Conservation (phyloP, 2,113 vertebrate genomes). For the Dolichallabes microphthalmus region DNA sequence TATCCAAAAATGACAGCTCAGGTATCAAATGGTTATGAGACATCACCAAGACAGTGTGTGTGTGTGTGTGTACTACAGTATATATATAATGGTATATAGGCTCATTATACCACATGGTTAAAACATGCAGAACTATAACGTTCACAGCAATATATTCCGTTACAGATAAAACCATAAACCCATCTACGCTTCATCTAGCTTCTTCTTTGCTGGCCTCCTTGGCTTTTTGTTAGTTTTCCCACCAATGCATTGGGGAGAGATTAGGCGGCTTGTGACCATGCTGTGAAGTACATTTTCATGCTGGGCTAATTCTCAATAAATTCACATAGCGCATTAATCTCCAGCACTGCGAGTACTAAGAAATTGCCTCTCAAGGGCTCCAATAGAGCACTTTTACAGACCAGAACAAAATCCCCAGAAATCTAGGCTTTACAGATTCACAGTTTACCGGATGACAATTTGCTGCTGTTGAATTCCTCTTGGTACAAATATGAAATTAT, state of each 20-base stretch:
- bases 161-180: neutral
- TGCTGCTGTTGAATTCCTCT: neutral
- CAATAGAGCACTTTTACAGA: slow-evolving; percentile 30
- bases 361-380: slow-evolving; percentile 41
- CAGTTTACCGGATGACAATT: neutral
- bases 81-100: neutral
- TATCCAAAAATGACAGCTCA: neutral
- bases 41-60: neutral
- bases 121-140: neutral
- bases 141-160: neutral
- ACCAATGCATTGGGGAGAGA: slow-evolving; percentile 38
- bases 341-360: slow-evolving; percentile 37
- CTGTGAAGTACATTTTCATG: slow-evolving; percentile 54
- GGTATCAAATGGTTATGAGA: neutral
- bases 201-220: slow-evolving; percentile 29
- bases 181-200: neutral
- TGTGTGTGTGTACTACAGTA: neutral
- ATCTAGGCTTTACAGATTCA: slow-evolving; percentile 1
- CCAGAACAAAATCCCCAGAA: slow-evolving; percentile 6
- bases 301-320: slow-evolving; percentile 53
- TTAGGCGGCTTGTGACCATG: slow-evolving; percentile 48
- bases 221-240: slow-evolving; percentile 46
- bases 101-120: neutral
- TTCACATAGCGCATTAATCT: slow-evolving; percentile 55
- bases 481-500: neutral